phyloP scores from a whole-genome alignment of 2,888 invertebrate genomes.

The Tricholauxania praeusta region DNA sequence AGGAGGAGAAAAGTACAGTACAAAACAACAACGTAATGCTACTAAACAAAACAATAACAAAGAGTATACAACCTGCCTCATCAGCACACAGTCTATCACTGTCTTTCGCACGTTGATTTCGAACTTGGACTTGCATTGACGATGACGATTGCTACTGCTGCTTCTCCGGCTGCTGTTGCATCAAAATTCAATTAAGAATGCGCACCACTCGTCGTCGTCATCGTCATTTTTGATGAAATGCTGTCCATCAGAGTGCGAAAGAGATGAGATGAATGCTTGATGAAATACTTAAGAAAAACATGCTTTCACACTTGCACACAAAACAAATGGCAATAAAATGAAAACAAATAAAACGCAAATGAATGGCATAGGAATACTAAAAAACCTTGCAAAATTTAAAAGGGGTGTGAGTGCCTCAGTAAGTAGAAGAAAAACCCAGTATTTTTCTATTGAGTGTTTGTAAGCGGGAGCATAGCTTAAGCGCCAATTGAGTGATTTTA shows the following conservation, averaged over 20 bases:
- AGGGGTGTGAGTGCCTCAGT: constrained; percentile 25
- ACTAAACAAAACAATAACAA: constrained; percentile 11
- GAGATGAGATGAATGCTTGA: constrained; percentile 9
- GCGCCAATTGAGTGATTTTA: too few species aligned
- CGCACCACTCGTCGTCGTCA: constrained; percentile 32
- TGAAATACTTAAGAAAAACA: neutral
- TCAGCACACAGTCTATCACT: constrained; percentile 14
- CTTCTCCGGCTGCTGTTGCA: constrained; percentile 19
- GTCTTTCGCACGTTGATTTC: neutral
- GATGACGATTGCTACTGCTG: neutral
- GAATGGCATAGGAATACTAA: neutral
- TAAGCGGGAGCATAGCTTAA: neutral
- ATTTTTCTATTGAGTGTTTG: constrained; percentile 19
- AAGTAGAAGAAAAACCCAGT: constrained; percentile 21
- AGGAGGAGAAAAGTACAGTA: constrained; percentile 32
- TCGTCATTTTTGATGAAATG: constrained; percentile 61
- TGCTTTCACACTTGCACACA: constrained; percentile 18
- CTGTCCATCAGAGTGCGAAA: constrained; percentile 60
- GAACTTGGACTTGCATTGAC: too few species aligned
- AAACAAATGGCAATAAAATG: neutral
- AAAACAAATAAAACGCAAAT: constrained; percentile 2
- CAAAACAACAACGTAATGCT: neutral
- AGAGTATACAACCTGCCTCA: neutral
- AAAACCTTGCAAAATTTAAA: neutral
- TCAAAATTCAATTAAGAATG: constrained; percentile 56